Percentiles rank a stretch among this genome's conserved stretches.
These are phyloP conservation scores for Sialis fuliginosa DNA, from an alignment of 2,888 invertebrate genomes.

Conservation along the genomic window DNA sequence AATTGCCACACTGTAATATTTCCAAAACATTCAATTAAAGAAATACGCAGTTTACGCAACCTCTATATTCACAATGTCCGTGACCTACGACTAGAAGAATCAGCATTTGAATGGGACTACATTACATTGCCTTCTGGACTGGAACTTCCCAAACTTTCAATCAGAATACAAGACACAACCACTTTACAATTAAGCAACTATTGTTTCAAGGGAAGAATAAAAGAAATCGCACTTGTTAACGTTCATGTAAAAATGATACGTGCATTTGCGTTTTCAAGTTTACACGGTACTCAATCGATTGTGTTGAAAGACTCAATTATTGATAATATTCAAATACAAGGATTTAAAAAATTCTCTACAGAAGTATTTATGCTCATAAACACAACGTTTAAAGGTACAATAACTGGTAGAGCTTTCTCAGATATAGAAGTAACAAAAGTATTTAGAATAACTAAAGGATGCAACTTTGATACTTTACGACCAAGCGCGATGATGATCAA, in stretches of 20 bases:
- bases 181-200: slow-evolving; percentile 14
- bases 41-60: slow-evolving; percentile 40
- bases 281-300: slow-evolving; percentile 43
- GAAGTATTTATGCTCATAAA: slow-evolving; percentile 44
- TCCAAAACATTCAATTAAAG: slow-evolving; percentile 35
- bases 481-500: slow-evolving; percentile 52
- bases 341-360: slow-evolving; percentile 63
- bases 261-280: slow-evolving; percentile 59
- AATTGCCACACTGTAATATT: slow-evolving; percentile 46
- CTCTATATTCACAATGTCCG: slow-evolving; percentile 44
- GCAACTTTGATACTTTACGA: slow-evolving; percentile 40
- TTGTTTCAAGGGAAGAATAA: slow-evolving; percentile 53
- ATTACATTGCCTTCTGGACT: slow-evolving; percentile 10
- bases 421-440: slow-evolving; percentile 51
- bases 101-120: slow-evolving; percentile 38
- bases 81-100: slow-evolving; percentile 40
- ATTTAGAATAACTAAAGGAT: slow-evolving; percentile 42
- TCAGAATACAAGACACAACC: not conserved
- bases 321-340: slow-evolving; percentile 44
- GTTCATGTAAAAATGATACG: slow-evolving; percentile 41
- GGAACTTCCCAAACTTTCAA: slow-evolving; percentile 1
- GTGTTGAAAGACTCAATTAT: slow-evolving; percentile 41
- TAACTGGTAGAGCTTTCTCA: slow-evolving; percentile 56
- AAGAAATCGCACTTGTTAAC: slow-evolving; percentile 44
- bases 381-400: slow-evolving; percentile 32